Base-by-base conservation (phyloP, 2,113 vertebrate species). In the Syngnathoides biaculeatus region DNA sequence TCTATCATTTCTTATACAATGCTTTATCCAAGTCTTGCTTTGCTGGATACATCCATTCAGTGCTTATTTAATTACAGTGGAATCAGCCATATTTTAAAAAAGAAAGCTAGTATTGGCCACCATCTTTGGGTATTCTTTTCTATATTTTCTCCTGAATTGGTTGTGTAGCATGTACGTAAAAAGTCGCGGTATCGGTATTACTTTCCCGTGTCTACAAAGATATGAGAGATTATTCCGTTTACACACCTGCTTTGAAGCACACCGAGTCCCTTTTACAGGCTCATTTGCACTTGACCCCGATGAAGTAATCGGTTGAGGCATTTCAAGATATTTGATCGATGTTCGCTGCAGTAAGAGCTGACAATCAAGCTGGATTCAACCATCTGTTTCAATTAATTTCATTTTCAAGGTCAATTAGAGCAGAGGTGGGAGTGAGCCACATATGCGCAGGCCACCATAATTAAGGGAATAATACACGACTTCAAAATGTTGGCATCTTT, bases 1-100 rank as follows among this genome's bases (percentile, higher is more conserved):
- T 73, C 67, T 57, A 2, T 17, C 50, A 65, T 80, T 74, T 62
- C 78, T 84, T 78, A 84, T 76, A 79, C 55, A 84, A 87, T 50
- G 56, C 75, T 87, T 87, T 77, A 60, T 71, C 0, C 57, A 8
- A 67, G 45, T 68, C 42, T 79, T 79, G 50, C 72, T 3, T 47
- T 20, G 20, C 64, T 65, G 48, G 64, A 73, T 55, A 71, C 30
- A 35, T 35, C 30, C 30, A 35, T 35, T 35, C 2, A 35, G 4
- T 48, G 19, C 47, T 48, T 20, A 19, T 50, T 17, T 50, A 20
- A 50, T 50, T 50, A 20, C 6, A 47, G 3, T 47, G 17, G 43
- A 14, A 47, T 47, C 13, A 47, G 43, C 43, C 43, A 47, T 47
- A 47, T 47, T 47, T 12, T 47, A 47, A 35, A 35, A 3, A 35